Base-by-base conservation (phyloP, 2,888 invertebrate species). In the Oscheius sp. region DNA sequence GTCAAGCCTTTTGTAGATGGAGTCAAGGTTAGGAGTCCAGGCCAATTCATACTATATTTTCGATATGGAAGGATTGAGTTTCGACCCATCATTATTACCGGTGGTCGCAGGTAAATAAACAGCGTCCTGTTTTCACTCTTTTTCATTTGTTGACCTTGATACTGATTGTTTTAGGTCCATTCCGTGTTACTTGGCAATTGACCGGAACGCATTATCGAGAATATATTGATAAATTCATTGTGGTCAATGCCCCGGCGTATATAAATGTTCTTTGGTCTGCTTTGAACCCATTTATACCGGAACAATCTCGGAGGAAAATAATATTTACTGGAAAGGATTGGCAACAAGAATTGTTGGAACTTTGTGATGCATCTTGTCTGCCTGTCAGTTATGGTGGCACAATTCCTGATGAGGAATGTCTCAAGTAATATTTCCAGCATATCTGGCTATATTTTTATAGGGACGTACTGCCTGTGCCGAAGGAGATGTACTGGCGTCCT, bases 1-100 rank as follows among this genome's bases (percentile, higher is more conserved):
- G 43, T 41, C 41, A n/a, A 18, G n/a, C 3, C 12, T 21, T 59
- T 72, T 69, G 29, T 53, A 80, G 76, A 80, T 96, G 96, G 83
- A 83, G 69, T 77, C 55, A 12, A 72, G 77, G 69, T 63, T 72
- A 12, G 77, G 74, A 25, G 71, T 69, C 0, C 82, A 80, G 70
- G 81, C 81, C 72, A 77, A 73, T 59, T 76, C 76, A 66, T 75
- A 82, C 64, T 80, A 80, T 64, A 82, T 84, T 46, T 80, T 84
- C 66, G 84, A 84, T 45, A 69, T 84, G 43, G 84, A 81, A 21
- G 81, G 78, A 9, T 61, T 82, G 7, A 59, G 69, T 25, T 80
- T 84, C 55, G 82, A 82, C 66, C 80, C 83, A 2, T 75, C 75
- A 5, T 56, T 81, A 1, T 41, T 81, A 16, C 56, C 76, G 6